Evolutionary conservation across 2,797 vertebrate genomes (phyloP).

Genomic region (Allobates femoralis): DNA sequence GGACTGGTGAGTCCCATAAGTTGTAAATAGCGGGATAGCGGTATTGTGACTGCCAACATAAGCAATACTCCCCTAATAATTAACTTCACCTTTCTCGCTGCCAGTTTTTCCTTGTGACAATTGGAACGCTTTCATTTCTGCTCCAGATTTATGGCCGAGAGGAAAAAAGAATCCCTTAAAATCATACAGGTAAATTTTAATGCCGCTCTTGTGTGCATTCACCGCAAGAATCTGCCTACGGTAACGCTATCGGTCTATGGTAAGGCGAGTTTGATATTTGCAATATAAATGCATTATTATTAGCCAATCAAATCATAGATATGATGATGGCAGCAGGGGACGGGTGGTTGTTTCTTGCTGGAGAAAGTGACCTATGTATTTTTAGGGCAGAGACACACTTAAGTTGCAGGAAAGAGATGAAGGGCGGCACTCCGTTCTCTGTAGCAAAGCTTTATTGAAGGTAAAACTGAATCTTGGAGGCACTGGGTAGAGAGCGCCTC

Average conservation of each 20-base stretch:
- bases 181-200: not conserved
- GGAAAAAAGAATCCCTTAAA: not conserved
- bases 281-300: too few species aligned
- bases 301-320: too few species aligned
- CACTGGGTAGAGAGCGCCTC: too few species aligned
- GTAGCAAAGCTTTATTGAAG: too few species aligned
- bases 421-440: too few species aligned
- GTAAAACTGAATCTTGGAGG: too few species aligned
- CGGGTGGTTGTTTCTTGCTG: not conserved
- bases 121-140: slow-evolving; percentile 13
- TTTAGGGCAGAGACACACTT: too few species aligned
- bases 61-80: slow-evolving; percentile 64
- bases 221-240: too few species aligned
- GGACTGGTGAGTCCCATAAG: slow-evolving; percentile 60
- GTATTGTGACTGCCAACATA: slow-evolving; percentile 67
- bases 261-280: too few species aligned
- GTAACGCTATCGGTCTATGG: too few species aligned
- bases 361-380: not conserved
- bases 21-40: slow-evolving; percentile 56
- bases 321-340: not conserved
- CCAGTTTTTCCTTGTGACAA: slow-evolving; percentile 40
- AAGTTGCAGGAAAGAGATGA: too few species aligned
- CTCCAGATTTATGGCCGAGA: not conserved
- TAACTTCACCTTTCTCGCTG: slow-evolving; percentile 67
- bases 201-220: not conserved